Evolutionary conservation across 2,888 invertebrate genomes (phyloP).

Genomic region (Drosophila longiperda): DNA sequence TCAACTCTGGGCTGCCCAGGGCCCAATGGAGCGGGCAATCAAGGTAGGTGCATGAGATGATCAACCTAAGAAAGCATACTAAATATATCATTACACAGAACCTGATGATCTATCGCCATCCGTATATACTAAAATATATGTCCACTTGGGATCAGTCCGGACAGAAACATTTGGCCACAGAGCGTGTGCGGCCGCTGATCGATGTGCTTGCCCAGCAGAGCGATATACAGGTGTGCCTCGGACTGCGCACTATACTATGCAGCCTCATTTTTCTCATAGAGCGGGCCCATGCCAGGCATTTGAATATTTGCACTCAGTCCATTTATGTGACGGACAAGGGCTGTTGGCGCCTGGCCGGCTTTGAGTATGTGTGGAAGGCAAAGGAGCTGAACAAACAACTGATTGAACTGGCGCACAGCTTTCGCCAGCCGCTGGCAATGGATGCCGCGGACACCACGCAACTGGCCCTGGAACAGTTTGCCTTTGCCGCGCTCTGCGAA

Average conservation of each 20-base stretch:
- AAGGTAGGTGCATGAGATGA: constrained; percentile 86
- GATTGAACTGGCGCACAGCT: constrained; percentile 88
- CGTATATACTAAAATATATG: constrained; percentile 92
- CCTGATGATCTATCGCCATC: constrained; percentile 93
- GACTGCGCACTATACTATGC: constrained; percentile 92
- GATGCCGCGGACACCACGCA: constrained; percentile 86
- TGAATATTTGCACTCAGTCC: constrained; percentile 92
- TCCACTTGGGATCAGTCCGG: constrained; percentile 92
- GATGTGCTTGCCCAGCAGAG: constrained; percentile 88
- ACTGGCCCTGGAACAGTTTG: constrained; percentile 90
- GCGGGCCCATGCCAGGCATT: constrained; percentile 91
- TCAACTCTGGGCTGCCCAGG: constrained; percentile 87
- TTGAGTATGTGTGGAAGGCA: constrained; percentile 91
- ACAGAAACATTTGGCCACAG: constrained; percentile 92
- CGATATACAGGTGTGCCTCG: constrained; percentile 93
- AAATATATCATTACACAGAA: constrained; percentile 86
- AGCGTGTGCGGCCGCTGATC: constrained; percentile 91
- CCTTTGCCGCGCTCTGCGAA: constrained; percentile 90
- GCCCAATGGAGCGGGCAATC: constrained; percentile 91
- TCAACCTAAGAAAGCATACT: neutral
- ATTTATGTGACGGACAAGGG: constrained; percentile 94
- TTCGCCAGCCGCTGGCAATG: constrained; percentile 90
- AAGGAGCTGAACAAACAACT: constrained; percentile 88
- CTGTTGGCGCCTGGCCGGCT: constrained; percentile 94
- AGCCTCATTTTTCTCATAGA: constrained; percentile 94